phyloP scores from a whole-genome alignment of 2,888 invertebrate species.

The Lycocerus yunnanus region DNA sequence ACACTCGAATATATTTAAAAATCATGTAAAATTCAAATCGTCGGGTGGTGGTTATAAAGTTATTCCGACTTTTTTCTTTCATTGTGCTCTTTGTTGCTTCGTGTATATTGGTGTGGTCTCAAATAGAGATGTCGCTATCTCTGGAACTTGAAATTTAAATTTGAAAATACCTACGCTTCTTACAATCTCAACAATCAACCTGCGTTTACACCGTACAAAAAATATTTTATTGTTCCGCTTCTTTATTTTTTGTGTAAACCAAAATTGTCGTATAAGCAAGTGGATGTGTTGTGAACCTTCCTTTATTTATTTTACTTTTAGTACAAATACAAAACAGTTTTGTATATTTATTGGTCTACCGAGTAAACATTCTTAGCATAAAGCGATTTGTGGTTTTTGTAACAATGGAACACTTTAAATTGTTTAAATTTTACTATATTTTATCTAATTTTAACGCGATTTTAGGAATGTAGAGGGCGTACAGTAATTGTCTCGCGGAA shows the following conservation, averaged over 20 bases:
- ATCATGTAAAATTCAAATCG: conserved; percentile 23
- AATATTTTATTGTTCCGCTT: neutral
- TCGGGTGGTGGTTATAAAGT: conserved; percentile 27
- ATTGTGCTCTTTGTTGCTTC: conserved; percentile 20
- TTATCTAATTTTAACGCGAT: conserved; percentile 29
- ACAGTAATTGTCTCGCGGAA: neutral
- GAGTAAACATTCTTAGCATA: conserved; percentile 44
- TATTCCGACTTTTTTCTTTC: conserved; percentile 29
- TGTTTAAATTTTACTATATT: conserved; percentile 52
- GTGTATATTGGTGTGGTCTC: conserved; percentile 38
- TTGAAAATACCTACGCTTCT: conserved; percentile 36
- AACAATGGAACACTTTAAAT: conserved; percentile 56
- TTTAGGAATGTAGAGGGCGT: neutral
- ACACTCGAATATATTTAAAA: conserved; percentile 2
- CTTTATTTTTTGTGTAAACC: neutral
- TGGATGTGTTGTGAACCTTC: conserved; percentile 8
- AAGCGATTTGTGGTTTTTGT: conserved; percentile 53
- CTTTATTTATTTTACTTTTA: conserved; percentile 29
- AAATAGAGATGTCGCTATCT: conserved; percentile 39
- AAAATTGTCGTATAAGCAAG: conserved; percentile 3
- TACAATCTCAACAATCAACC: conserved; percentile 12
- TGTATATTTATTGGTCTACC: conserved; percentile 51
- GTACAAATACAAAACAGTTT: conserved; percentile 41
- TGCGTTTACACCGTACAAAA: conserved; percentile 19
- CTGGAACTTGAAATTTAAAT: conserved; percentile 37